Conservation (phyloP, 2,113 vertebrate species). For the Ginglymostoma cirratum region DNA sequence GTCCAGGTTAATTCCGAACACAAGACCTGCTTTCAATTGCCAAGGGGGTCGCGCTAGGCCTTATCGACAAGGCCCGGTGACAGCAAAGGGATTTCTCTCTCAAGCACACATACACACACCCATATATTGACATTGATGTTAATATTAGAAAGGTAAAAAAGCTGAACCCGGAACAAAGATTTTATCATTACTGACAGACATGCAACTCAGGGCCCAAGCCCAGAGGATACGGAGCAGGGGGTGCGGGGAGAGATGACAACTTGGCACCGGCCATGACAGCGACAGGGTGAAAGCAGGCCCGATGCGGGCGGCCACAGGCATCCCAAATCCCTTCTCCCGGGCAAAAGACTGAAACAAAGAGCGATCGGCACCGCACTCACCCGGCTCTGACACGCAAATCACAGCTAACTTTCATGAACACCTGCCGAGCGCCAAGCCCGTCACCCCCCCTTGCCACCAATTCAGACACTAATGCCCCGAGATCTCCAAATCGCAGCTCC, state of each 20-base stretch:
- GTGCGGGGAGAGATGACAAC: too few relatives aligned
- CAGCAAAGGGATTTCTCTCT: neutral
- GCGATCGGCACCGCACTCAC: neutral
- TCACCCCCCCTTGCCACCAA: neutral
- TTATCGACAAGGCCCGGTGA: neutral
- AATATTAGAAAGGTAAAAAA: neutral
- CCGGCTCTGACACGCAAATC: slow-evolving; percentile 27
- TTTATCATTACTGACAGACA: neutral
- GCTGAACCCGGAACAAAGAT: neutral
- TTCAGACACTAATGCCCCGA: neutral
- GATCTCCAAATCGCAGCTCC: neutral
- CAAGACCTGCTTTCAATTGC: neutral
- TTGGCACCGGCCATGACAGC: too few relatives aligned
- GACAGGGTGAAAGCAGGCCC: neutral
- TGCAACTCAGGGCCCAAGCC: neutral
- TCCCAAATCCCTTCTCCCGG: too few relatives aligned
- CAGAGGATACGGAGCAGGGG: neutral
- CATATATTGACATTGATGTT: too few relatives aligned
- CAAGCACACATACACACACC: neutral
- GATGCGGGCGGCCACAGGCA: neutral
- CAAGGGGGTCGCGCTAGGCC: neutral
- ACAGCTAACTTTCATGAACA: slow-evolving; percentile 24
- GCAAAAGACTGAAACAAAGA: neutral
- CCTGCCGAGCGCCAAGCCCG: neutral
- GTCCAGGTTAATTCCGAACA: neutral